phyloP scores from a whole-genome alignment of 2,113 vertebrate species.

The Epinephelus lanceolatus region DNA sequence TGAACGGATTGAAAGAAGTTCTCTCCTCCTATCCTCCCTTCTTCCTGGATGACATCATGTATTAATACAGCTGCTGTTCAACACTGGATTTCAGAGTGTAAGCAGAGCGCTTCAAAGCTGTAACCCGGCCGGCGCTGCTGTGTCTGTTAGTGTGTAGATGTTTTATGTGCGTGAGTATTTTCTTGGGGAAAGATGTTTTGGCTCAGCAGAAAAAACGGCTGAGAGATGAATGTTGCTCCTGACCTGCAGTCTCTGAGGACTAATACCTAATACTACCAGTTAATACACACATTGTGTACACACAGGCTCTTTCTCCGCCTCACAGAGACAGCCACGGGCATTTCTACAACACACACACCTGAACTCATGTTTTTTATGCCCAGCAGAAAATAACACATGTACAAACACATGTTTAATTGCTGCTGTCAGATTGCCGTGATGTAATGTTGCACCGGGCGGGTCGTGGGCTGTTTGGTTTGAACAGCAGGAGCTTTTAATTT shows the following conservation, averaged over 20 bases:
- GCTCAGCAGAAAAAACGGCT: constrained; percentile 73
- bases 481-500: neutral
- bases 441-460: no score
- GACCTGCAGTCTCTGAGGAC: constrained; percentile 59
- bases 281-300: constrained; percentile 45
- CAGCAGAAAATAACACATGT: neutral
- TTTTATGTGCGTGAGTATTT: constrained; percentile 16
- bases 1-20: neutral
- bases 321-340: neutral
- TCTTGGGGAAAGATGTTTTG: constrained; percentile 19
- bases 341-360: neutral
- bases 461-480: no score
- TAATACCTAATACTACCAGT: constrained; percentile 37
- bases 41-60: constrained; percentile 5
- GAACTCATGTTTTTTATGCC: neutral
- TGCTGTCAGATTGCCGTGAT: neutral
- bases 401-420: neutral
- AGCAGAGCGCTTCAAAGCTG: constrained; percentile 5
- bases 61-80: constrained; percentile 28
- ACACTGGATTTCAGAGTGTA: constrained; percentile 22
- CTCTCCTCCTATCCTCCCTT: neutral
- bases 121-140: constrained; percentile 11
- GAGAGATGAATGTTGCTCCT: constrained; percentile 61
- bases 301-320: neutral
- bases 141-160: constrained; percentile 23